Evolutionary conservation across 2,797 vertebrate species (phyloP), one percentile per base, ranked within the genome.

Genomic region (Phalloptychus januarius): DNA sequence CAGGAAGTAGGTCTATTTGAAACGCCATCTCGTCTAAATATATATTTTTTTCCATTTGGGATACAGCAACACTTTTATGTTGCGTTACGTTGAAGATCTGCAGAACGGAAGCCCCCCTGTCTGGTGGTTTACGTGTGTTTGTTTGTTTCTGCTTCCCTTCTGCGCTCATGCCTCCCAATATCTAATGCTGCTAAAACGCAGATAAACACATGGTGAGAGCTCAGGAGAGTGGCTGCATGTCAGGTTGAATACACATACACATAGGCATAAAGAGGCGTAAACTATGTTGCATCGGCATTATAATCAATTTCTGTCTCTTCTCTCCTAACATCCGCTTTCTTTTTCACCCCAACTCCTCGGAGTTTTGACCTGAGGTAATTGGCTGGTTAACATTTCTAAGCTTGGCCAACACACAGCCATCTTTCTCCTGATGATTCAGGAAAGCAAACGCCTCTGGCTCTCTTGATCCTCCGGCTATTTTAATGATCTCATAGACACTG

Each of bases 131-230:
- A 5, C 69, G 13, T 69, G 2, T 75, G 72, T 71, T 52, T 77
- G 56, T 44, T 42, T 71, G 36, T 75, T 54, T 25, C 48, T 45
- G n/a, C 58, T 58, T 52, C 76, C 67, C 50, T 70, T 70, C 77
- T 36, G 31, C 42, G 28, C 42, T 69, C 6, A 79, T 77, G 74
- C 78, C 88, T 92, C 83, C 83, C 85, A 79, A 90, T 28, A 70
- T 78, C 73, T 91, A 83, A 90, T 89, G 76, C 75, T 83, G 77
- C 83, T 82, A 89, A 90, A 91, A 80, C 74, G 84, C 82, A 78
- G 82, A 90, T 91, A 88, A 90, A 91, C 82, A 84, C 77, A 85
- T 75, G 75, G 71, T 44, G 54, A 67, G 76, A 80, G 75, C 89
- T 79, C 90, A 38, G 33, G 78, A 90, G 86, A 90, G 85, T 42